Percentiles rank a stretch among this genome's conserved stretches.
Conservation (phyloP, 2,113 vertebrate genomes). For the Laterallus jamaicensis region DNA sequence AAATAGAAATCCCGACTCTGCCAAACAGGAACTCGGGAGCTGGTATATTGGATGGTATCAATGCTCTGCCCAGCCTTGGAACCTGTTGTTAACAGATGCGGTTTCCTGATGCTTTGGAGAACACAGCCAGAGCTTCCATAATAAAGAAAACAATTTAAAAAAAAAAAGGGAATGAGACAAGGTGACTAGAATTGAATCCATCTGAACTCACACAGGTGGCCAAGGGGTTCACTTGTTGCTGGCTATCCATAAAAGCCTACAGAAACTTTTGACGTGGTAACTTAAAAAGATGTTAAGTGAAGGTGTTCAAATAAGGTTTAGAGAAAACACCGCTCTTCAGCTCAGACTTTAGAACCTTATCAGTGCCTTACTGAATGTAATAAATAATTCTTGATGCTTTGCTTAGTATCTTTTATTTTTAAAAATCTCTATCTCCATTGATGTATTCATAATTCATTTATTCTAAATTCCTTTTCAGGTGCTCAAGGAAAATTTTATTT, state of each 20-base stretch:
- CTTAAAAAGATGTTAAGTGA: neutral
- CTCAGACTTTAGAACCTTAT: neutral
- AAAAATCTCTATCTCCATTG: neutral
- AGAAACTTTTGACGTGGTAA: neutral
- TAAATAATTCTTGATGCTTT: neutral
- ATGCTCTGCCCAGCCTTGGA: neutral
- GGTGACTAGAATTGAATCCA: neutral
- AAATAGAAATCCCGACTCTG: rapidly evolving
- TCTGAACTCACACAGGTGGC: neutral
- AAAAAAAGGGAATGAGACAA: neutral
- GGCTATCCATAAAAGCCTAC: neutral
- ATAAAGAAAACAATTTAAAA: neutral
- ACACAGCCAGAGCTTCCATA: neutral
- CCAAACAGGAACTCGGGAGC: neutral
- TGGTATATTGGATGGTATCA: neutral
- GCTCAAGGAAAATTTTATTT: constrained; percentile 16
- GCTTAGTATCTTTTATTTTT: neutral
- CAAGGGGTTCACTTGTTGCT: rapidly evolving
- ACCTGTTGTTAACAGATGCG: neutral
- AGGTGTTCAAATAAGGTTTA: neutral
- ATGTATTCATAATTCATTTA: constrained; percentile 17
- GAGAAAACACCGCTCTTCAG: neutral
- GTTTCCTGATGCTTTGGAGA: neutral
- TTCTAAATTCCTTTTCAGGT: constrained; percentile 22
- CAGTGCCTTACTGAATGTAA: neutral